Conservation (phyloP, 2,888 invertebrate species). For the Dicranocentrus wangi region DNA sequence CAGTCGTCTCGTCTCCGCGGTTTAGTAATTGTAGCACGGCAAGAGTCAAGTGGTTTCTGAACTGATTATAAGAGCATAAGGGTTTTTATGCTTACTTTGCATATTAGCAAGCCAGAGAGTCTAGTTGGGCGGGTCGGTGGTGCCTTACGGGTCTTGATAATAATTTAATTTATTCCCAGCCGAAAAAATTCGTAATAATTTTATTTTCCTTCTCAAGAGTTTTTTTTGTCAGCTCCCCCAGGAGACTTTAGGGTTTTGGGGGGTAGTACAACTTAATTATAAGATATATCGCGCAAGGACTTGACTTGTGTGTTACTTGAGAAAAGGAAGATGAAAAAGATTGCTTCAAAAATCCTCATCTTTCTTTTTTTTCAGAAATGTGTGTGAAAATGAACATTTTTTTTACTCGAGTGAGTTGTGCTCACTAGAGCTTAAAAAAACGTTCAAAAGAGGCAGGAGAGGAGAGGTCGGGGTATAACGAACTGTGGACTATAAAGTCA, state of each 20-base stretch:
- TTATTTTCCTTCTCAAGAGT: not conserved
- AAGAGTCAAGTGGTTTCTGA: conserved; percentile 16
- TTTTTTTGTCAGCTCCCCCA: not conserved
- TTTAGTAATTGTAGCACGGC: not conserved
- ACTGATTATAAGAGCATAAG: not conserved
- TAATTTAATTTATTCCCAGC: conserved; percentile 21
- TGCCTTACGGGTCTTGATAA: not conserved
- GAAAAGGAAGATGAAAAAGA: too few species aligned
- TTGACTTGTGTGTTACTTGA: too few species aligned
- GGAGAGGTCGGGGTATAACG: not conserved
- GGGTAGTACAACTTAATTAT: conserved; percentile 11
- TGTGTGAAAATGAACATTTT: too few species aligned
- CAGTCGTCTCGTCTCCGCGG: too few species aligned
- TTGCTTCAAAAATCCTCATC: too few species aligned
- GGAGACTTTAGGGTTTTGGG: not conserved
- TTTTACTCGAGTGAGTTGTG: not conserved
- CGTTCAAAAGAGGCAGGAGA: not conserved
- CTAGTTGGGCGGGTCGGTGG: too few species aligned
- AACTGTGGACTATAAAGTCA: not conserved
- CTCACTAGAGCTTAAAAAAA: conserved; percentile 1
- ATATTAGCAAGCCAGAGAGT: conserved; percentile 8
- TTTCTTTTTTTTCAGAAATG: too few species aligned
- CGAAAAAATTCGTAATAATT: not conserved
- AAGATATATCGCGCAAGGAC: too few species aligned
- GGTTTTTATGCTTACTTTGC: conserved; percentile 1